phyloP scores from a whole-genome alignment of 2,888 invertebrate species.

The Agelastica alni region DNA sequence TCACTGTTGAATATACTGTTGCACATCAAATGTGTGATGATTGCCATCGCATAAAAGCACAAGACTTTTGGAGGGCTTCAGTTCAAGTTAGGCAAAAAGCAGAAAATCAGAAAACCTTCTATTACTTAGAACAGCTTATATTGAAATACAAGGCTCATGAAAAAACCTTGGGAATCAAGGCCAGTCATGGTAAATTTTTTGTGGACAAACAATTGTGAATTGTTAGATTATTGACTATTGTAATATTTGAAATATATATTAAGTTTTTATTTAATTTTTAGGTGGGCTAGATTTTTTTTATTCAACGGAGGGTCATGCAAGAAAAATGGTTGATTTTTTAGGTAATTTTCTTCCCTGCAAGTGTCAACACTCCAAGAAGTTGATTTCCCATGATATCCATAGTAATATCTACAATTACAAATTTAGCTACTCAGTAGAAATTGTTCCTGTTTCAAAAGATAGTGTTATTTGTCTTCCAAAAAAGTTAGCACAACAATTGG shows the following conservation, averaged over 20 bases:
- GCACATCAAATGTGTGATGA: conserved; percentile 96
- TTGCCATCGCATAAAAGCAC: conserved; percentile 95
- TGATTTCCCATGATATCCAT: conserved; percentile 96
- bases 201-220: too few relatives aligned
- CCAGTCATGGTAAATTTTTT: conserved; percentile 42
- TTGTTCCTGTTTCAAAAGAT: conserved; percentile 95
- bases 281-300: conserved; percentile 93
- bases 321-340: conserved; percentile 95
- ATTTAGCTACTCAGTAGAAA: conserved; percentile 90
- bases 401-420: conserved; percentile 97
- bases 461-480: conserved; percentile 88
- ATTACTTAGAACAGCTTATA: conserved; percentile 95
- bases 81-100: conserved; percentile 87
- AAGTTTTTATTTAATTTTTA: too few relatives aligned
- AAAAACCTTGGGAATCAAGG: conserved; percentile 81
- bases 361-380: conserved; percentile 87
- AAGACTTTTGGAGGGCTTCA: conserved; percentile 95
- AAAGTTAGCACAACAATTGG: conserved; percentile 83
- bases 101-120: conserved; percentile 96
- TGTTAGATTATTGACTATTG: too few relatives aligned
- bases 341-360: conserved; percentile 85
- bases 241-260: too few relatives aligned
- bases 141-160: conserved; percentile 94
- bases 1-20: conserved; percentile 90
- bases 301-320: conserved; percentile 83